phyloP scores from a whole-genome alignment of 2,888 invertebrate genomes.

The Eupithecia insigniata region DNA sequence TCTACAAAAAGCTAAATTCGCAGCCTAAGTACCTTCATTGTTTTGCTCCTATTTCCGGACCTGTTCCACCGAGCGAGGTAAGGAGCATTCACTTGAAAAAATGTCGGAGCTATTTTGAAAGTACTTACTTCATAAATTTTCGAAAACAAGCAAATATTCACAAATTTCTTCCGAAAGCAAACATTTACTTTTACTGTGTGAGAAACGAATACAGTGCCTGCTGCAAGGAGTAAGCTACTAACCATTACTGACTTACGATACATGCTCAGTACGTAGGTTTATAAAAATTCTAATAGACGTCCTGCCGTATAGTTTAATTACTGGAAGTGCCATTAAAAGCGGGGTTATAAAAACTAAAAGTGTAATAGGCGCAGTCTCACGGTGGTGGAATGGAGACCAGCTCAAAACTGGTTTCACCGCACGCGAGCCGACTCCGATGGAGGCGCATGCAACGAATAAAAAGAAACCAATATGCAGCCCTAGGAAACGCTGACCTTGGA shows the following conservation, averaged over 20 bases:
- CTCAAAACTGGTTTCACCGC: constrained; percentile 80
- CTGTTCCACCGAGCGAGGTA: constrained; percentile 65
- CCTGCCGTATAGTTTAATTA: constrained; percentile 55
- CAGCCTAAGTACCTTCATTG: constrained; percentile 67
- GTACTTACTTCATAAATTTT: neutral
- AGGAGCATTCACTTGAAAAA: constrained; percentile 54
- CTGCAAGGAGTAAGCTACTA: neutral
- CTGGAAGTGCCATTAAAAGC: constrained; percentile 57
- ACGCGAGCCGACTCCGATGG: constrained; percentile 76
- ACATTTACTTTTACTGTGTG: constrained; percentile 21
- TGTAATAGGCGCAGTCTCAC: constrained; percentile 72
- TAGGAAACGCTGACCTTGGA: constrained; percentile 83
- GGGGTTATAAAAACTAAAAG: constrained; percentile 65
- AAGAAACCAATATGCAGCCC: constrained; percentile 83
- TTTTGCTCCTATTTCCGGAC: constrained; percentile 71
- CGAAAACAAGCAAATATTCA: neutral
- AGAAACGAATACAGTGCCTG: neutral
- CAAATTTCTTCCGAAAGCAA: neutral
- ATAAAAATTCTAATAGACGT: constrained; percentile 44
- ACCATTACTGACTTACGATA: neutral
- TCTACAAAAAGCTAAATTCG: constrained; percentile 79
- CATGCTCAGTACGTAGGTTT: neutral
- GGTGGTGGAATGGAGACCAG: constrained; percentile 71
- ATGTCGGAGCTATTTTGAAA: constrained; percentile 30
- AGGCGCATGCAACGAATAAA: constrained; percentile 82